phyloP scores from a whole-genome alignment of 2,888 invertebrate genomes.

The Cataglyphis altisquamis region DNA sequence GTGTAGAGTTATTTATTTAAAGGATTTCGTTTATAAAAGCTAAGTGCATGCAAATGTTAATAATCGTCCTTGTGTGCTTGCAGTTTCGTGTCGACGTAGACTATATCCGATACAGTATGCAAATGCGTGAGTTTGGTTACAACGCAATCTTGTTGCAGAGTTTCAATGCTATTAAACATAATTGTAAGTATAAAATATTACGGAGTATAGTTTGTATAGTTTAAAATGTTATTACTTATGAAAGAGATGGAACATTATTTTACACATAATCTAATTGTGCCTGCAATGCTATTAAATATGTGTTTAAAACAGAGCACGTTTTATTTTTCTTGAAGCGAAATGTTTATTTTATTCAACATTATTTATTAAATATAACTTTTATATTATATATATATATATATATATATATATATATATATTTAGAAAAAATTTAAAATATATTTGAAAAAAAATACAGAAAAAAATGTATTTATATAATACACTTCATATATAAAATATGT shows the following conservation, averaged over 20 bases:
- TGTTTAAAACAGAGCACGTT: neutral
- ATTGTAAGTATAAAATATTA: conserved; percentile 32
- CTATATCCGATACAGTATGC: conserved; percentile 4
- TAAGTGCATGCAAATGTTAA: conserved; percentile 53
- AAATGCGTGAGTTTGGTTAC: conserved; percentile 41
- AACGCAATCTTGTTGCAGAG: conserved; percentile 45
- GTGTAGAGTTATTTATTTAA: conserved; percentile 43
- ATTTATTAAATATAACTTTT: neutral
- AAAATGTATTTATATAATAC: no score
- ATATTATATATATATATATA: neutral
- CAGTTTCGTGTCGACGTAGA: conserved; percentile 37
- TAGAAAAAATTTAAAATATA: neutral
- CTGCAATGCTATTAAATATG: neutral
- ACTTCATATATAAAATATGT: no score
- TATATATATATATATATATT: neutral
- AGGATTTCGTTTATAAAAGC: conserved; percentile 39
- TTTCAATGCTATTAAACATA: conserved; percentile 28
- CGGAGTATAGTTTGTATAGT: neutral
- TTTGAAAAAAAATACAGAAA: no score
- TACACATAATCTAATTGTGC: neutral
- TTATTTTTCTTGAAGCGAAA: neutral
- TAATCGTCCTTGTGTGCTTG: conserved; percentile 35
- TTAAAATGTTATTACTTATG: neutral
- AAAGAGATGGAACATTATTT: neutral
- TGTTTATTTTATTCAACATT: neutral